phyloP scores from a whole-genome alignment of 2,888 invertebrate genomes.

The Kryphioiulus occultus region DNA sequence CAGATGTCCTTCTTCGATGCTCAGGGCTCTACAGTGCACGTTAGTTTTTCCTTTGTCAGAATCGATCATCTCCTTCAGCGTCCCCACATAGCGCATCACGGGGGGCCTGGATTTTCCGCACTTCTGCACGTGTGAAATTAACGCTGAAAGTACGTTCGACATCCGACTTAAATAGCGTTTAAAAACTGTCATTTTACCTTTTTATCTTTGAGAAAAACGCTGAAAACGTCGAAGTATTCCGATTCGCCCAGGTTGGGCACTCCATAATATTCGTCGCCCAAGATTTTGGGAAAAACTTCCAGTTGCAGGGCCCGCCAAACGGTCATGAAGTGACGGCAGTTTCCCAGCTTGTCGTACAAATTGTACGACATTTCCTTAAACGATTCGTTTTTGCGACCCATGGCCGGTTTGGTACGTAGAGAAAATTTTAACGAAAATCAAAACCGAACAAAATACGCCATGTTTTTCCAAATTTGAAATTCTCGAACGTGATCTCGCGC shows the following conservation, averaged over 20 bases:
- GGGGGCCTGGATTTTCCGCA: not conserved
- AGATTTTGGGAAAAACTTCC: slow-evolving; percentile 1
- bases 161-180: not conserved
- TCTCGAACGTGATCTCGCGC: no score
- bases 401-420: no score
- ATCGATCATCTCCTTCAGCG: not conserved
- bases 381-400: not conserved
- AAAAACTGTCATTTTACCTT: not conserved
- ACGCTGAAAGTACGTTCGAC: not conserved
- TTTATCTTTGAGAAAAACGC: not conserved
- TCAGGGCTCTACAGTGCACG: not conserved
- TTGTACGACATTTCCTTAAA: not conserved
- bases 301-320: not conserved
- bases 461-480: no score
- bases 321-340: not conserved
- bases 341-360: not conserved
- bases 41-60: not conserved
- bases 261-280: not conserved
- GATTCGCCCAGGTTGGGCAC: not conserved
- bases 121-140: no score
- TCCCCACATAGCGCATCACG: not conserved
- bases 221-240: not conserved
- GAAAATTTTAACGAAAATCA: no score
- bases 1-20: not conserved
- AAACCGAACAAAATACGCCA: no score